A percentile compares a stretch with the other conserved stretches of the same genome.
phyloP scores from a whole-genome alignment of 2,113 vertebrate species.

The Alectura lathami region DNA sequence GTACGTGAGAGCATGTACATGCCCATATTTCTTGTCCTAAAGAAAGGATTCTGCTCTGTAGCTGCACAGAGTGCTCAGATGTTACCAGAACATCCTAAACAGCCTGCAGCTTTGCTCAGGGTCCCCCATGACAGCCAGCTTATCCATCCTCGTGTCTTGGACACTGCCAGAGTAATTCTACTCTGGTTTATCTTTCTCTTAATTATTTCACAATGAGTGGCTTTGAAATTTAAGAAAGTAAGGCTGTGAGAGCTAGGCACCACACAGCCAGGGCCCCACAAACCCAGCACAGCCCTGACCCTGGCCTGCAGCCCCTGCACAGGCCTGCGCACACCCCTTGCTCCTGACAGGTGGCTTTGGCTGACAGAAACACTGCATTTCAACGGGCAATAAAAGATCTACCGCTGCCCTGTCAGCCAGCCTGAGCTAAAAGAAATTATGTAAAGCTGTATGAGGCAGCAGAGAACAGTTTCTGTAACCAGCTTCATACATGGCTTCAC shows the following conservation, averaged over 20 bases:
- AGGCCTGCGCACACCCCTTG: rapidly evolving
- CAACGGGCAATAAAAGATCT: neutral
- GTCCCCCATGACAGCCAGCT: neutral
- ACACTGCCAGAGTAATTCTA: neutral
- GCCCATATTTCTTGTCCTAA: neutral
- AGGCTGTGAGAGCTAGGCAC: neutral
- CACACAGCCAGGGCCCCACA: neutral
- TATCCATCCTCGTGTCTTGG: neutral
- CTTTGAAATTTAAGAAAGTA: neutral
- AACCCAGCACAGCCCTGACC: neutral
- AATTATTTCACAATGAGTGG: neutral
- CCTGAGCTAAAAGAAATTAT: neutral
- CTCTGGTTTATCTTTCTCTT: neutral
- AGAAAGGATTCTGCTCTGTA: neutral
- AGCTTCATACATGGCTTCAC: neutral
- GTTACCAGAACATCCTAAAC: neutral
- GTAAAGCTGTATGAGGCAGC: neutral
- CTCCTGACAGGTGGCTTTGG: neutral
- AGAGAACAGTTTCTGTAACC: neutral
- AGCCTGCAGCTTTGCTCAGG: neutral
- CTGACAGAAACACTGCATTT: neutral
- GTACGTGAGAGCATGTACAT: neutral
- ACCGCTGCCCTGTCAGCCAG: neutral
- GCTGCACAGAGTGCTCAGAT: neutral
- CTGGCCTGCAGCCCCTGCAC: neutral